phyloP scores from a whole-genome alignment of 2,797 vertebrate species.

The Tokudaia tokunoshimensis region DNA sequence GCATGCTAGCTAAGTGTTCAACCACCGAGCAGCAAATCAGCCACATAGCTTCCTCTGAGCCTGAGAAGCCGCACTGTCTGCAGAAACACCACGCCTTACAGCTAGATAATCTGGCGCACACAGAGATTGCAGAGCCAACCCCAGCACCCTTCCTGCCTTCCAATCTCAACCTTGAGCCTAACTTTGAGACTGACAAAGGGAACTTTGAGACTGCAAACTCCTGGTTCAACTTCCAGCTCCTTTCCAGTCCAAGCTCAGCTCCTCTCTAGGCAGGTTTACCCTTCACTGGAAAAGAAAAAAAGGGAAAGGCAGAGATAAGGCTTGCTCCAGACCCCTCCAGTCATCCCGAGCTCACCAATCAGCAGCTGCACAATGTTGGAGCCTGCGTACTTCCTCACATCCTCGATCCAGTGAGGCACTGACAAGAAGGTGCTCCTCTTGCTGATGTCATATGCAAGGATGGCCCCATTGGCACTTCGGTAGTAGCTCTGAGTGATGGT shows the following conservation, averaged over 20 bases:
- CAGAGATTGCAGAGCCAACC: background rate
- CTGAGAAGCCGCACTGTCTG: background rate
- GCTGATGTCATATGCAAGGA: constrained; percentile 94
- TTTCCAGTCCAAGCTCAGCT: background rate
- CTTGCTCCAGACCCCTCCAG: background rate
- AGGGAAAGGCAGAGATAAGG: background rate
- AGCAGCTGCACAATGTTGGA: constrained; percentile 93
- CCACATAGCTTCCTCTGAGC: background rate
- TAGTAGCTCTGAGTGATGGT: constrained; percentile 95
- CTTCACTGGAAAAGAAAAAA: background rate
- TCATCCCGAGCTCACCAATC: constrained; percentile 89
- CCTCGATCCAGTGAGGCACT: constrained; percentile 93
- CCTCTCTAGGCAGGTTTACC: background rate
- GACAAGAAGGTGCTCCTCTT: constrained; percentile 91
- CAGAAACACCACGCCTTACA: background rate
- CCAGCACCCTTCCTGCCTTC: background rate
- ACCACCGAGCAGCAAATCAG: background rate
- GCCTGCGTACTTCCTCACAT: constrained; percentile 92
- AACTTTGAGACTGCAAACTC: background rate
- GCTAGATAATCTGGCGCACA: no score
- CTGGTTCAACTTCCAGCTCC: background rate
- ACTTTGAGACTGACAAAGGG: background rate
- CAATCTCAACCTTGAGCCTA: background rate
- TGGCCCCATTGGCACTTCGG: constrained; percentile 93
- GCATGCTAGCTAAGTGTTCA: background rate